Conservation (phyloP, 2,797 vertebrate genomes). For the Nannoperca australis region DNA sequence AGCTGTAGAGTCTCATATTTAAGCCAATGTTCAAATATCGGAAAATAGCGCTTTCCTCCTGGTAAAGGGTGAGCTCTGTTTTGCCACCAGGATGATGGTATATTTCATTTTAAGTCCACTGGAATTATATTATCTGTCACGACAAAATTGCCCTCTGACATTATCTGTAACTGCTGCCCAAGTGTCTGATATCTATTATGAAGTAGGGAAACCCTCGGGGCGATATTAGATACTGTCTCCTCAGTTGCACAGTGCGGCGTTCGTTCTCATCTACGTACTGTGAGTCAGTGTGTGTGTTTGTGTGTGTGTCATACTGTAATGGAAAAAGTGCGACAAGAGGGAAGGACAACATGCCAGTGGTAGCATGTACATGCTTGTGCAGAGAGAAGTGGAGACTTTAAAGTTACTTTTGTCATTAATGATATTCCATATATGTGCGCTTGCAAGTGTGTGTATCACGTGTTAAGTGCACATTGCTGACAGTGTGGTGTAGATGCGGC, state of each 20-base stretch:
- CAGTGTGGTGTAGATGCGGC: neutral
- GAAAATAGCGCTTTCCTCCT: neutral
- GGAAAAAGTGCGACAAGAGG: neutral
- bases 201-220: constrained; percentile 59
- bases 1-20: neutral
- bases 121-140: constrained; percentile 54
- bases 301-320: constrained; percentile 9
- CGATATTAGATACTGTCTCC: constrained; percentile 54
- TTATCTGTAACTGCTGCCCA: constrained; percentile 58
- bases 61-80: constrained; percentile 27
- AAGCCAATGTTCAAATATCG: neutral
- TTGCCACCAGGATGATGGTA: constrained; percentile 38
- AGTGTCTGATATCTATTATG: constrained; percentile 62
- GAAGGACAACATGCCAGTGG: neutral
- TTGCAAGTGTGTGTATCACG: neutral
- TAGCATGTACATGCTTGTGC: neutral
- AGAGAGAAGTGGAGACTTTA: neutral
- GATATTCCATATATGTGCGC: neutral
- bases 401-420: neutral
- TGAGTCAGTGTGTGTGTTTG: constrained; percentile 9
- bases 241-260: neutral
- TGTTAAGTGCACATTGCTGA: constrained; percentile 6
- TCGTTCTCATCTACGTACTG: constrained; percentile 13
- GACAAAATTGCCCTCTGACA: constrained; percentile 59
- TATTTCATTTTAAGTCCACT: constrained; percentile 36